These are phyloP conservation scores for Drepana arcuata DNA, from an alignment of 1,140 invertebrate genomes.

Conservation along the genomic window DNA sequence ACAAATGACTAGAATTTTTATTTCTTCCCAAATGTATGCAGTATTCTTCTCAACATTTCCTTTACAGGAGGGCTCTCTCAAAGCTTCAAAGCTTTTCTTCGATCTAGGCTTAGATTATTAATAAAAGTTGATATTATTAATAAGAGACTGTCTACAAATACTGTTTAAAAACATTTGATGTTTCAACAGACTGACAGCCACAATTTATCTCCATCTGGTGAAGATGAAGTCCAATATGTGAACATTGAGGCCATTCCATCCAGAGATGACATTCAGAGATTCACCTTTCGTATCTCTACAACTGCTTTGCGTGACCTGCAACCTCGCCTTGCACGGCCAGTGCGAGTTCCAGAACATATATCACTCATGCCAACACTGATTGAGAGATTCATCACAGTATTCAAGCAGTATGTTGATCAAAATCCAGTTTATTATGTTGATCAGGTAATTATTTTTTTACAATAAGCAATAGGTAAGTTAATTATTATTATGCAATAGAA, in stretches of 20 bases:
- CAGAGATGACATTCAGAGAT: conserved; percentile 70
- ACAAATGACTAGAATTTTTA: no score
- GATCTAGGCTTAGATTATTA: no score
- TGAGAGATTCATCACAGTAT: conserved; percentile 88
- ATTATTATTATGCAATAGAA: no score
- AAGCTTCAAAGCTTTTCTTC: no score
- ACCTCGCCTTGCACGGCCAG: conserved; percentile 81
- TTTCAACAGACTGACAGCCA: conserved; percentile 81
- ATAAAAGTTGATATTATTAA: no score
- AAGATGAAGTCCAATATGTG: conserved; percentile 82
- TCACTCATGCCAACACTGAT: conserved; percentile 84
- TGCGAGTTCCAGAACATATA: conserved; percentile 83
- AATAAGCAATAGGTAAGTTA: no score
- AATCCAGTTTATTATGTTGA: conserved; percentile 81
- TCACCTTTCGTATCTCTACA: conserved; percentile 83
- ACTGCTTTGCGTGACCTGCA: conserved; percentile 85
- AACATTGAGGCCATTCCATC: conserved; percentile 84
- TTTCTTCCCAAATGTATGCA: no score
- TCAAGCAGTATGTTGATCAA: conserved; percentile 80
- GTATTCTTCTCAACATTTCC: no score
- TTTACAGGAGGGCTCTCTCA: no score
- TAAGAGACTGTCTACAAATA: no score
- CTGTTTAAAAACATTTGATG: no score
- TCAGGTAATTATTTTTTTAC: no score
- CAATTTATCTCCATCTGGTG: conserved; percentile 73